phyloP scores from a whole-genome alignment of 2,888 invertebrate genomes.

The Xestobium rufovillosum region DNA sequence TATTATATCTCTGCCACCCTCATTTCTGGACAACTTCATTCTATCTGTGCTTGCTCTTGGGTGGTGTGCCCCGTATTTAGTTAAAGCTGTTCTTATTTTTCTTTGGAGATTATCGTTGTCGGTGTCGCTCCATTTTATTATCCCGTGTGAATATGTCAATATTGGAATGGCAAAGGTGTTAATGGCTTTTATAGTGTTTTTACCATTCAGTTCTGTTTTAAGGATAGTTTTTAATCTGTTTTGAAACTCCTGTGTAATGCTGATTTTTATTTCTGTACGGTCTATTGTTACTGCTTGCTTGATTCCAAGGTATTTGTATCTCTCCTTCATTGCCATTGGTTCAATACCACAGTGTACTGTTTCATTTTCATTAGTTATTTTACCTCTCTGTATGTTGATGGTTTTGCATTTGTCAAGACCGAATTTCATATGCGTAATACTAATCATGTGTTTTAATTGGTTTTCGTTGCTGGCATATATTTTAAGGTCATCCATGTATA shows the following conservation, averaged over 20 bases:
- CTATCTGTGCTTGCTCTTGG: slow-evolving; percentile 14
- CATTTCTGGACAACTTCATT: slow-evolving; percentile 13
- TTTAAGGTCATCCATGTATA: slow-evolving; percentile 23
- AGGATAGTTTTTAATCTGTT: slow-evolving; percentile 13
- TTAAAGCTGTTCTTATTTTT: not conserved
- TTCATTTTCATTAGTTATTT: slow-evolving; percentile 1
- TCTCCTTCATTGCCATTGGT: slow-evolving; percentile 7
- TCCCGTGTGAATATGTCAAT: slow-evolving; percentile 7
- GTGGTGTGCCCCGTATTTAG: slow-evolving; percentile 7
- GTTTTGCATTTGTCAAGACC: slow-evolving; percentile 9
- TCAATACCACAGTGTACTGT: not conserved
- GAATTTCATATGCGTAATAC: slow-evolving; percentile 8
- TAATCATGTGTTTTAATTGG: slow-evolving; percentile 7
- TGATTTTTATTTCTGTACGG: slow-evolving; percentile 4
- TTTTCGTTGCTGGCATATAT: slow-evolving; percentile 13
- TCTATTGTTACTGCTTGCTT: slow-evolving; percentile 8
- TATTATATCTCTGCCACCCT: slow-evolving; percentile 17
- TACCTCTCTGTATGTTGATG: slow-evolving; percentile 3
- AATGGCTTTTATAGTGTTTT: slow-evolving; percentile 3
- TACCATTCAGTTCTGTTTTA: slow-evolving; percentile 7
- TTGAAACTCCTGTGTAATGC: slow-evolving; percentile 9
- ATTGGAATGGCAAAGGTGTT: slow-evolving; percentile 9
- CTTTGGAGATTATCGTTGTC: not conserved
- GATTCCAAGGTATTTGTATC: slow-evolving; percentile 15
- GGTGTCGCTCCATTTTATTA: slow-evolving; percentile 2